phyloP scores from a whole-genome alignment of 64 coral and sea anemone genomes.

The Montipora sp. region DNA sequence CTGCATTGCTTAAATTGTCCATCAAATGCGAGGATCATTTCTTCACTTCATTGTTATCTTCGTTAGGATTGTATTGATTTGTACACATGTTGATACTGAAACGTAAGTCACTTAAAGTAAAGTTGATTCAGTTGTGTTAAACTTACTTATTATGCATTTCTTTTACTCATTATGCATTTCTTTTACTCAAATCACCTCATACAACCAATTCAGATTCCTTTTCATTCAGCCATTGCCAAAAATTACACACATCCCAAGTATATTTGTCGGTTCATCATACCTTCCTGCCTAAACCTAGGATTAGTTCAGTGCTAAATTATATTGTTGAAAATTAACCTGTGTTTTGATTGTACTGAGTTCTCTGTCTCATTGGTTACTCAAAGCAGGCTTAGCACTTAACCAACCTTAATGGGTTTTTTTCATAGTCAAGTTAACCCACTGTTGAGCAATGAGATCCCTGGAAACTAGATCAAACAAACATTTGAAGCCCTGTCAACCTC shows the following conservation, averaged over 20 bases:
- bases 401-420: constrained; percentile 5
- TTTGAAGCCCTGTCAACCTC: constrained; percentile 62
- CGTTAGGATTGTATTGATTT: constrained; percentile 54
- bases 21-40: no score
- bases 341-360: constrained; percentile 63
- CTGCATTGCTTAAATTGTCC: no score
- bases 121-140: constrained; percentile 58
- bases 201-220: constrained; percentile 68
- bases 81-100: constrained; percentile 3
- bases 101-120: no score
- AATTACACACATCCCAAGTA: not conserved
- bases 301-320: constrained; percentile 63
- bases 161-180: constrained; percentile 51
- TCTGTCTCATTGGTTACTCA: constrained; percentile 26
- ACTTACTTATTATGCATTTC: constrained; percentile 41
- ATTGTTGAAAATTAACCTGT: constrained; percentile 70
- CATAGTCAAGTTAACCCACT: constrained; percentile 33
- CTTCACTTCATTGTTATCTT: constrained; percentile 47
- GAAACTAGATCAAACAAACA: constrained; percentile 55
- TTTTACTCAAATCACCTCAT: constrained; percentile 65
- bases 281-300: constrained; percentile 62
- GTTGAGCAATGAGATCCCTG: constrained; percentile 47
- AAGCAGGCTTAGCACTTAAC: constrained; percentile 43
- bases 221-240: constrained; percentile 58
- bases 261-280: constrained; percentile 62